Evolutionary conservation across 2,888 invertebrate genomes (phyloP), one percentile per base, ranked within the genome.

Genomic region (Herminia tarsipennalis): DNA sequence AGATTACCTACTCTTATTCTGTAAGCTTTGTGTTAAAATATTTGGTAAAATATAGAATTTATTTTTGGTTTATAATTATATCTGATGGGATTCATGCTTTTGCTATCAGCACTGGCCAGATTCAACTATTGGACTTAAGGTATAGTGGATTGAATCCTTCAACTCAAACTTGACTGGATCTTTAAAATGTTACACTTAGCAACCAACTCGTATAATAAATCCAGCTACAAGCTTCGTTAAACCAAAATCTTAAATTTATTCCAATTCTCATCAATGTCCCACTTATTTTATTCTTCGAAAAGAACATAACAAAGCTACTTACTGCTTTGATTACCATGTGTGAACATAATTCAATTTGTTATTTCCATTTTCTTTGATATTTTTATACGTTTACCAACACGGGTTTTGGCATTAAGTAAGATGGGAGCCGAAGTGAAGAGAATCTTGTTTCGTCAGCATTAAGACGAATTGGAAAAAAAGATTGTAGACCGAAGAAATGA

Each of bases 381-480:
- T 51, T 61, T 61, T 62, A 34, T 50, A 53, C 41, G 55, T 62
- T 58, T 52, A 60, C 55, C 27, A 39, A 58, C 54, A 53, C 59
- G 43, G 39, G 50, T 29, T 30, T 37, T 43, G 44, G 47, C 45
- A 61, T 68, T 70, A 66, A 70, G 55, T 53, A 60, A 59, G 42
- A 36, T 42, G 44, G 39, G 33, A 30, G 47, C 30, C 44, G 46
- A 58, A 57, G 56, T 58, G 56, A 56, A 56, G 44, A 14, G 33
- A 66, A 66, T 68, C 60, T 56, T 62, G 66, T 70, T 62, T 57
- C 49, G 54, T 68, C 62, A 62, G 62, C 70, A 55, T 67, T 70
- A 76, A 75, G 69, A 70, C 67, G 78, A 83, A 82, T 84, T 82
- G 78, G 56, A 79, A 80, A 78, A n/a, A 78, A 78, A 83, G 74